These are phyloP conservation scores for Mormyrops attenuatus DNA, from an alignment of 2,797 vertebrate species.

Conservation along the genomic window DNA sequence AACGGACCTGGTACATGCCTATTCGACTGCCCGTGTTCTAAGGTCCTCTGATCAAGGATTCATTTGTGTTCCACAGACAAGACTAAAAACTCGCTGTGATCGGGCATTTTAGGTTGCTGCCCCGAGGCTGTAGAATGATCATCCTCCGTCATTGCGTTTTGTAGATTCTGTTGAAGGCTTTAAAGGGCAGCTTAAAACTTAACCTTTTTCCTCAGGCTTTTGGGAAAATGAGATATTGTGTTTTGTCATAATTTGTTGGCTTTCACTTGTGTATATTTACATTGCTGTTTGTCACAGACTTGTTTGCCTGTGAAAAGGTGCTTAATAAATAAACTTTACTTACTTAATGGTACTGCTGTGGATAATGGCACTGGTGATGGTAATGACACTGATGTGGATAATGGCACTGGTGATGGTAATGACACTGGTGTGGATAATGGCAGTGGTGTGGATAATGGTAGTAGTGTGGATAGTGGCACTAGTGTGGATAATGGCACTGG, in stretches of 20 bases:
- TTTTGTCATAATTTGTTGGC: neutral
- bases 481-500: too few species aligned
- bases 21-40: neutral
- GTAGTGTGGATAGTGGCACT: too few species aligned
- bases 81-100: neutral
- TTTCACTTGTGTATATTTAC: neutral
- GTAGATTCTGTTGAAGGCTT: neutral
- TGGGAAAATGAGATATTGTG: neutral
- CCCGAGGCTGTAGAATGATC: neutral
- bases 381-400: too few species aligned
- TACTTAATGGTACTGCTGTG: neutral
- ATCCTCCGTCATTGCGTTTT: neutral
- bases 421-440: too few species aligned
- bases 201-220: neutral
- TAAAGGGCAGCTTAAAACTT: neutral
- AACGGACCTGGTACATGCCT: neutral
- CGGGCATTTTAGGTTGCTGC: neutral
- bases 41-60: neutral
- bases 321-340: too few species aligned
- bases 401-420: too few species aligned
- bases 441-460: too few species aligned
- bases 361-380: too few species aligned
- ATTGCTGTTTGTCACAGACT: neutral
- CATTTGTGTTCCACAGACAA: neutral
- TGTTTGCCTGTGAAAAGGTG: too few species aligned